Base-by-base conservation (phyloP, 2,113 vertebrate genomes). In the Phalacrocorax aristotelis region DNA sequence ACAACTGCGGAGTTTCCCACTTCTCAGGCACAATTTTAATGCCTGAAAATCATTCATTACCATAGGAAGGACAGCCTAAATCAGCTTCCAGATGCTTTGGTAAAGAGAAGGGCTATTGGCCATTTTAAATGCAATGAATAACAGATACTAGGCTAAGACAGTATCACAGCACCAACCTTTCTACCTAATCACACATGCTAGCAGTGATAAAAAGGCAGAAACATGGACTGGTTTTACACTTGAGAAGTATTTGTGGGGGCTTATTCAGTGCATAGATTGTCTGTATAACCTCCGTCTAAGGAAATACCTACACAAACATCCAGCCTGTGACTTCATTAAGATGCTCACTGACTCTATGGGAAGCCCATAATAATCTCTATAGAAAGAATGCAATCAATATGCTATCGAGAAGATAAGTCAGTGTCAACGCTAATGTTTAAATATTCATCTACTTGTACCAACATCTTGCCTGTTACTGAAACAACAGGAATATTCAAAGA, bases 401-500 rank as follows among this genome's bases (percentile, higher is more conserved):
- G 48, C 69, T 95, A 97, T 95, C 32, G 71, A 97, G 89, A 97
- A 95, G 94, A 96, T 95, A 97, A 97, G 81, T 95, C 85, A 96
- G 89, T 93, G 94, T 97, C 97, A 98, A 94, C 16, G 76, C 36
- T 95, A 97, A 96, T 94, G 91, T 97, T 97, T 97, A 97, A 97
- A 97, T 97, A 96, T 97, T 96, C 81, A 87, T 95, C 95, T 94
- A 85, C 93, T 95, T 96, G 54, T 97, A 96, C 83, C 85, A 96
- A 97, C 83, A 95, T 96, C 90, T 92, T 95, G 93, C 83, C 97
- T 97, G 95, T 94, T 97, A 97, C 71, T 22, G 62, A 96, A 98
- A 97, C 94, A 93, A 94, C 97, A 93, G 96, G 94, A 87, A 97
- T 87, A 95, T 97, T 98, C 96, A 98, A 97, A 97, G 96, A 97